Conservation (phyloP, 2,888 invertebrate species). For the Lasioglossum villosulum region DNA sequence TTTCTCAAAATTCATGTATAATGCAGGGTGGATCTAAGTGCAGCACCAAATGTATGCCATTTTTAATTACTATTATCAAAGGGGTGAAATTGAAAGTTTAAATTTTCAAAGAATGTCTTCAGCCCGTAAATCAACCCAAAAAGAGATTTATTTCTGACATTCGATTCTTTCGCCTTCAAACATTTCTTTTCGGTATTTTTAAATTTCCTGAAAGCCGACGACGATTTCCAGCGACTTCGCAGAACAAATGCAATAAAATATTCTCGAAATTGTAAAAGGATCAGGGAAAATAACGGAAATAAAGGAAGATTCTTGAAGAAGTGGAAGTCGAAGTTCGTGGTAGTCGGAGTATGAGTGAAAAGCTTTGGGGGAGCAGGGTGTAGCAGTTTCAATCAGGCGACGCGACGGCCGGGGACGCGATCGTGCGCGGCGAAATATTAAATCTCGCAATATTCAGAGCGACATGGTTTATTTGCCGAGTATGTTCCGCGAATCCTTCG, state of each 20-base stretch:
- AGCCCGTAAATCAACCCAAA: not conserved
- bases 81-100: too few species aligned
- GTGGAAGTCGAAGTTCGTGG: not conserved
- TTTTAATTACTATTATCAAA: too few species aligned
- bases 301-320: not conserved
- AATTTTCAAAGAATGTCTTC: too few species aligned
- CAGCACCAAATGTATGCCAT: too few species aligned
- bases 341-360: not conserved
- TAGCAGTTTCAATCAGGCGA: constrained; percentile 25
- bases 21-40: too few species aligned
- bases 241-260: not conserved
- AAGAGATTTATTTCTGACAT: not conserved
- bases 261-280: not conserved
- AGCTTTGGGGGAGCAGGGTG: not conserved
- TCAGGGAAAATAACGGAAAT: not conserved
- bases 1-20: not conserved
- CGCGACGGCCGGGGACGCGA: not conserved
- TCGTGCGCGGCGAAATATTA: constrained; percentile 15
- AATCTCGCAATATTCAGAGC: constrained; percentile 27
- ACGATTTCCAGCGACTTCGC: not conserved
- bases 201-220: not conserved
- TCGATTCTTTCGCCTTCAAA: not conserved
- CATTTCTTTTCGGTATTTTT: not conserved
- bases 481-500: constrained; percentile 32
- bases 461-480: constrained; percentile 44